Conservation (phyloP, 35 echinoderm and acorn worm species). For the Apostichopus parvimensis region DNA sequence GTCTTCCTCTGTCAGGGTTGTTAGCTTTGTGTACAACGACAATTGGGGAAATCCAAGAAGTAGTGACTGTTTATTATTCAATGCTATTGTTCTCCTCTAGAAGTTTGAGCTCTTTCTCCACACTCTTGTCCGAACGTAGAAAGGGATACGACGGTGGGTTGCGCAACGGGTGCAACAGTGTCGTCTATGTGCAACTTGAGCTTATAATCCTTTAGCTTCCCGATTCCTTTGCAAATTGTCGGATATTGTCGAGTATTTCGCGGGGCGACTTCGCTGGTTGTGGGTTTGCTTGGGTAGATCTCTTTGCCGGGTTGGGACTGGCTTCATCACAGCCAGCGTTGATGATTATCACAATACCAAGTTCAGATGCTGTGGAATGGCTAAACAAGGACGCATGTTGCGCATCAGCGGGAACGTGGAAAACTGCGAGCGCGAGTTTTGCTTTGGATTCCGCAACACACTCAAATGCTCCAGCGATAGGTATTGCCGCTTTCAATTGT, state of each 20-base stretch:
- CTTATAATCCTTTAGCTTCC: conserved; percentile 56
- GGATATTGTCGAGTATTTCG: too few species aligned
- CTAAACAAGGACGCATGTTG: not conserved
- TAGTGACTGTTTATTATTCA: conserved; percentile 60
- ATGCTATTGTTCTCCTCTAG: conserved; percentile 55
- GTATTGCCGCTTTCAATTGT: not conserved
- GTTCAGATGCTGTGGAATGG: conserved; percentile 34
- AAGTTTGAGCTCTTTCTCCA: conserved; percentile 56
- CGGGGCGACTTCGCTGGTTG: too few species aligned
- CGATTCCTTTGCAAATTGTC: conserved; percentile 7
- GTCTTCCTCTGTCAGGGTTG: conserved; percentile 8
- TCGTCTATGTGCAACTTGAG: conserved; percentile 61
- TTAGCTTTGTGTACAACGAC: conserved; percentile 61
- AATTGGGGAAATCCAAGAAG: conserved; percentile 80
- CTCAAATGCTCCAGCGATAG: conserved; percentile 11
- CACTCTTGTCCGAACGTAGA: conserved; percentile 60
- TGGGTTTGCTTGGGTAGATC: too few species aligned
- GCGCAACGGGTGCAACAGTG: conserved; percentile 49
- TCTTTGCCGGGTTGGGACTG: too few species aligned
- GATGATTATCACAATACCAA: conserved; percentile 46
- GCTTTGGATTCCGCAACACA: conserved; percentile 31
- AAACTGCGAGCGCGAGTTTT: not conserved
- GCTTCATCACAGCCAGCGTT: conserved; percentile 23
- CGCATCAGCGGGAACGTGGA: not conserved
- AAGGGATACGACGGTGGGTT: conserved; percentile 65